Conservation (phyloP, 2,888 invertebrate species). For the Tetheella fluctuosa region DNA sequence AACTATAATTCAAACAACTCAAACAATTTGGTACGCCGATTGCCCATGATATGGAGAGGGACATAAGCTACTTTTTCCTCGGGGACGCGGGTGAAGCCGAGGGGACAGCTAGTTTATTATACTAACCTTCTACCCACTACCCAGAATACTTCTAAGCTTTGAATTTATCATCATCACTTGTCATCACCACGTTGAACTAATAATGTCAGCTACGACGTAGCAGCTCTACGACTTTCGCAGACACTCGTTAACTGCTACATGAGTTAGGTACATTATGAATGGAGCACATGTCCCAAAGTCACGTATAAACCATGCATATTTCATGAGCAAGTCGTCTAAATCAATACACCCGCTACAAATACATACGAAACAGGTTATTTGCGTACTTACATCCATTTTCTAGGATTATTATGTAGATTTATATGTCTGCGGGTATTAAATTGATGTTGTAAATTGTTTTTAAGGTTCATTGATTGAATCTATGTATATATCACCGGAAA, state of each 20-base stretch:
- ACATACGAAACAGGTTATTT: not conserved
- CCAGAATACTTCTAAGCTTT: too few species aligned
- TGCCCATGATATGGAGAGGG: too few species aligned
- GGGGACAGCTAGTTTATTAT: too few species aligned
- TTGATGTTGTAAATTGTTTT: not conserved
- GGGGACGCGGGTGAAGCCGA: too few species aligned
- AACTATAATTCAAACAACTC: too few species aligned
- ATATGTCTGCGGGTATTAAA: not conserved
- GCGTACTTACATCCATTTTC: not conserved
- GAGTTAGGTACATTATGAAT: not conserved
- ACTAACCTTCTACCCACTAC: too few species aligned
- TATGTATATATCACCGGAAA: too few species aligned
- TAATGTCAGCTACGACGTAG: not conserved
- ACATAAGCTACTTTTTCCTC: too few species aligned
- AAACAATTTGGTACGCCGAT: too few species aligned
- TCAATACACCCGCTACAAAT: slow-evolving; percentile 6
- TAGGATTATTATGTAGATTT: not conserved
- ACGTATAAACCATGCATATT: slow-evolving; percentile 4
- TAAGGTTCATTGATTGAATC: not conserved
- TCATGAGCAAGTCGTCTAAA: slow-evolving; percentile 10
- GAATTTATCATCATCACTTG: too few species aligned
- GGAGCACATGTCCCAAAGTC: not conserved
- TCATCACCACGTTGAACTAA: too few species aligned
- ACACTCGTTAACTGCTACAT: too few species aligned
- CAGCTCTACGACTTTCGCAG: not conserved